A percentile compares a stretch with the other conserved stretches of the same genome.
Conservation (phyloP, 2,888 invertebrate genomes). For the Agapetus fuscipes region DNA sequence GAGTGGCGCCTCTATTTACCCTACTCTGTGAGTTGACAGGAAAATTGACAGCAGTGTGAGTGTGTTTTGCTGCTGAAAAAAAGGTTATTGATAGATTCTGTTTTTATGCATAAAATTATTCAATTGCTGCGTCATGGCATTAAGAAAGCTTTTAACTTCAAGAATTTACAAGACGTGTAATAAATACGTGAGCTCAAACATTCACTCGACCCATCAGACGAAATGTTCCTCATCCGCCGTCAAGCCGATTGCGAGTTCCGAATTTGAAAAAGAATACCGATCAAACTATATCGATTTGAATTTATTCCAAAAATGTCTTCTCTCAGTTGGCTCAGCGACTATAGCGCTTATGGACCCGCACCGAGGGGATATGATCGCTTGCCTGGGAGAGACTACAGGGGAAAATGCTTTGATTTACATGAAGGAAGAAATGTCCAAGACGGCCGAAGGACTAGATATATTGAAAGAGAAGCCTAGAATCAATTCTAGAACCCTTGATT, state of each 20-base stretch:
- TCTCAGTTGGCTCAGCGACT: conserved; percentile 81
- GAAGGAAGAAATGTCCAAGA: conserved; percentile 62
- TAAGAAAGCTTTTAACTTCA: too few species aligned
- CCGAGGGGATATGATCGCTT: conserved; percentile 88
- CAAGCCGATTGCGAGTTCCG: not conserved
- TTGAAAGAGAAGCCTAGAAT: conserved; percentile 74
- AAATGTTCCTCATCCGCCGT: not conserved
- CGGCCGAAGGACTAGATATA: conserved; percentile 69
- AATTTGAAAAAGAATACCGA: conserved; percentile 52
- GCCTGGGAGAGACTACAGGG: conserved; percentile 87
- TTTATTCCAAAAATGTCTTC: conserved; percentile 62
- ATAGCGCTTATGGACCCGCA: conserved; percentile 72
- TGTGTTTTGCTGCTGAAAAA: too few species aligned
- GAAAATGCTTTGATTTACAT: conserved; percentile 61
- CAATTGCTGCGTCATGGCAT: too few species aligned
- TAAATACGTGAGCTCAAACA: not conserved
- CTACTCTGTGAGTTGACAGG: too few species aligned
- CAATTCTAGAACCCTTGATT: conserved; percentile 70
- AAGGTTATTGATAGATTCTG: too few species aligned
- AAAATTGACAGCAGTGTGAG: too few species aligned
- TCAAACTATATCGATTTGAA: conserved; percentile 55
- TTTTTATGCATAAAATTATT: too few species aligned
- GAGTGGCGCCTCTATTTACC: too few species aligned
- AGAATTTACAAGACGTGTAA: too few species aligned
- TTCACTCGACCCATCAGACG: not conserved